Evolutionary conservation across 2,888 invertebrate species (phyloP).

Genomic region (Octonoba sinensis): DNA sequence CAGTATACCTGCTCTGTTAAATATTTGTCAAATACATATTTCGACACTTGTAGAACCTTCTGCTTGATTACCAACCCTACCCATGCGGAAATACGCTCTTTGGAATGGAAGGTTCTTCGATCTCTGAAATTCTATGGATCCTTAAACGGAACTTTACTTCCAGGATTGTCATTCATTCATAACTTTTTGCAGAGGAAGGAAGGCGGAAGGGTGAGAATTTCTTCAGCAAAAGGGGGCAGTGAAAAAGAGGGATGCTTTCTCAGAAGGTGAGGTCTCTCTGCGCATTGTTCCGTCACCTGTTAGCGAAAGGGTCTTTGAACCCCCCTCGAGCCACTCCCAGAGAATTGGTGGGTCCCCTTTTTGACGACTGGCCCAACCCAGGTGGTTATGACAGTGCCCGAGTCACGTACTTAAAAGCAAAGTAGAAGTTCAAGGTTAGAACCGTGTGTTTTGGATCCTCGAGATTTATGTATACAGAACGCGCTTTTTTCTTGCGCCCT

Average conservation of each 20-base stretch:
- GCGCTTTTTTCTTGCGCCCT: neutral
- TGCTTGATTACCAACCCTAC: no score
- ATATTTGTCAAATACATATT: no score
- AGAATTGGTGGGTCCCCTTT: constrained; percentile 35
- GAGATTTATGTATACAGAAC: constrained; percentile 36
- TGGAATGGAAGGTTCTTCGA: no score
- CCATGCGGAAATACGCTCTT: no score
- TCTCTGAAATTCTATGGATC: no score
- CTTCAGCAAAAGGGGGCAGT: neutral
- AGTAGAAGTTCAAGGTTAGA: constrained; percentile 42
- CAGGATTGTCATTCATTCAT: constrained; percentile 4
- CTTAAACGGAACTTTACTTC: no score
- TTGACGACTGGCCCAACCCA: constrained; percentile 32
- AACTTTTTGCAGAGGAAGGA: constrained; percentile 23
- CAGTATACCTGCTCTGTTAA: no score
- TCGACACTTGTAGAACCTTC: no score
- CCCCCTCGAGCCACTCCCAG: constrained; percentile 55
- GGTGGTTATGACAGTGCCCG: constrained; percentile 52
- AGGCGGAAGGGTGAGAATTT: constrained; percentile 16
- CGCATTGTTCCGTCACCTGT: constrained; percentile 58
- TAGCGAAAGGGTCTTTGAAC: constrained; percentile 62
- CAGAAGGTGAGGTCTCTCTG: constrained; percentile 12
- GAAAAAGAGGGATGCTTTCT: constrained; percentile 11
- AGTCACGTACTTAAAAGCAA: constrained; percentile 34
- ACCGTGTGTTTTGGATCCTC: constrained; percentile 23